A percentile compares a stretch with the other conserved stretches of the same genome.
phyloP scores from a whole-genome alignment of 2,113 vertebrate species.

The Nanorana parkeri region DNA sequence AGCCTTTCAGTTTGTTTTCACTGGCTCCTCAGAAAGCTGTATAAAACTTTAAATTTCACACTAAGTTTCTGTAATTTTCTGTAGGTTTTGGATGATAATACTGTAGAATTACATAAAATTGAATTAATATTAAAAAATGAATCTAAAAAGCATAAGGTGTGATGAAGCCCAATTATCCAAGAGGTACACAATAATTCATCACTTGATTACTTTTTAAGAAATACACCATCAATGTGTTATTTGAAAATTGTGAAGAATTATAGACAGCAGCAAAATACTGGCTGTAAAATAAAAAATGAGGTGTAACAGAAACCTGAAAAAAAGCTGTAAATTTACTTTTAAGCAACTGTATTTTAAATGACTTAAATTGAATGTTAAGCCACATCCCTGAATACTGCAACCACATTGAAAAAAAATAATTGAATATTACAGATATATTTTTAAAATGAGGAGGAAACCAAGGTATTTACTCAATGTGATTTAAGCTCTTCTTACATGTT shows the following conservation, averaged over 20 bases:
- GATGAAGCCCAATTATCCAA: too few species aligned
- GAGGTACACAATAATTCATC: too few species aligned
- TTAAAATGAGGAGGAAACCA: slow-evolving; percentile 22
- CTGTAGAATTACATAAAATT: too few species aligned
- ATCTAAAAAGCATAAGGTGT: too few species aligned
- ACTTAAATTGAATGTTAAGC: slow-evolving; percentile 26
- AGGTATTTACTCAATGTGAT: slow-evolving; percentile 20
- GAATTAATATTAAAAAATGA: too few species aligned
- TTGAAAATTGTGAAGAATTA: background rate
- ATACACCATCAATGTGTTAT: background rate
- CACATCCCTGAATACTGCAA: background rate
- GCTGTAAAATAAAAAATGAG: background rate
- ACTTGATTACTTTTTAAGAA: background rate
- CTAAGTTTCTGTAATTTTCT: too few species aligned
- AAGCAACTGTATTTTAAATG: background rate
- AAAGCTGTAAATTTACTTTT: slow-evolving; percentile 20
- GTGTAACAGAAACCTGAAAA: background rate
- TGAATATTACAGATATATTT: slow-evolving; percentile 13
- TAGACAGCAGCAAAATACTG: background rate
- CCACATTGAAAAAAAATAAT: background rate
- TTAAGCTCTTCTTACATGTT: background rate
- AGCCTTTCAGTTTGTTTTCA: background rate
- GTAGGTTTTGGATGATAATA: too few species aligned
- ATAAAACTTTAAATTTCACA: too few species aligned
- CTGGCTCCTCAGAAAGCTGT: background rate